A percentile compares a stretch with the other conserved stretches of the same genome.
Conservation (phyloP, 2,113 vertebrate species). For the Cheirogaleus medius region DNA sequence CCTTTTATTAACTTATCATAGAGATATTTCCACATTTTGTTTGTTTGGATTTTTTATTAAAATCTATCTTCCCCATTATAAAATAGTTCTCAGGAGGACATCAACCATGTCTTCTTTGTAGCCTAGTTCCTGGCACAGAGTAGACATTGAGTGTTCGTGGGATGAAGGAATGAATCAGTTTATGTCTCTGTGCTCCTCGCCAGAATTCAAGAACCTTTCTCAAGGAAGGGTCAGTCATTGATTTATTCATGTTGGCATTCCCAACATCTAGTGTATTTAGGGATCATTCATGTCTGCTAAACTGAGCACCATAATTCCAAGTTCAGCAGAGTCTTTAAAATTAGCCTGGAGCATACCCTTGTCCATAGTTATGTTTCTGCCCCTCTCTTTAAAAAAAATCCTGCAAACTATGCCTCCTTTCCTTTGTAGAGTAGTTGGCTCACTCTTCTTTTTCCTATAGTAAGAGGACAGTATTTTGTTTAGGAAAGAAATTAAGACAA, state of each 20-base stretch:
- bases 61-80: not conserved
- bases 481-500: conserved; percentile 45
- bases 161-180: not conserved
- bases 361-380: not conserved
- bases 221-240: not conserved
- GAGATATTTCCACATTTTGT: not conserved
- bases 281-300: not conserved
- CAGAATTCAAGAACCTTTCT: conserved; percentile 1
- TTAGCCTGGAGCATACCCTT: not conserved
- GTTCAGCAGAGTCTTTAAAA: conserved; percentile 25
- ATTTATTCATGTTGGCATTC: not conserved
- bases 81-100: not conserved
- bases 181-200: not conserved
- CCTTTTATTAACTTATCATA: not conserved
- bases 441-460: not conserved
- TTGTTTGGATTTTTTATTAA: not conserved
- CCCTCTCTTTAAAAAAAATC: not conserved
- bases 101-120: not conserved
- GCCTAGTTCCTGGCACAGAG: not conserved
- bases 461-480: not conserved
- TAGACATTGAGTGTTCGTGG: not conserved
- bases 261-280: not conserved
- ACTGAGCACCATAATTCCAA: not conserved
- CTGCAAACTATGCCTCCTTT: not conserved
- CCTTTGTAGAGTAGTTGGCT: not conserved